Evolutionary conservation across 2,113 vertebrate genomes (phyloP).

Genomic region (Hippocampus guttulatus): DNA sequence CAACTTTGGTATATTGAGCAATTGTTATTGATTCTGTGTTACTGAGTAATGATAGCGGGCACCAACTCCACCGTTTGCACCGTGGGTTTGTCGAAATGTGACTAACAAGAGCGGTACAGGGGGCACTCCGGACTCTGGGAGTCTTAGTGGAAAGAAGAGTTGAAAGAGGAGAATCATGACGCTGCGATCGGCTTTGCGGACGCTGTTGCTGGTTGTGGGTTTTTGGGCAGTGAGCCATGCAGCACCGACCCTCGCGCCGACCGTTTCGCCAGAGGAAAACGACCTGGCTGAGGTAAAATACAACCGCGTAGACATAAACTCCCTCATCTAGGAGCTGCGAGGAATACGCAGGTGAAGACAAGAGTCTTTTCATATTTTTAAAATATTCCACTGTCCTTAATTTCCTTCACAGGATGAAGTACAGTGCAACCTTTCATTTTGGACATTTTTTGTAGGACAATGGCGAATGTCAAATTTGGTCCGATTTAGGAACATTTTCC

Average conservation of each 20-base stretch:
- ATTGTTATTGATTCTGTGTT: background rate
- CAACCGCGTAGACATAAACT: background rate
- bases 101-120: background rate
- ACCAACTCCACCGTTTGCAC: background rate
- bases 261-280: conserved; percentile 32
- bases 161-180: conserved; percentile 13
- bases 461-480: no score
- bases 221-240: conserved; percentile 32
- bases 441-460: background rate
- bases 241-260: conserved; percentile 39
- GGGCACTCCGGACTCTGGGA: background rate
- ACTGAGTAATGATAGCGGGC: conserved; percentile 17
- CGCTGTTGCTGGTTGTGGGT: conserved; percentile 20
- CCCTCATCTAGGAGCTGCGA: background rate
- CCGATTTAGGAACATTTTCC: no score
- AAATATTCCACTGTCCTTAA: background rate
- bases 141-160: conserved; percentile 7
- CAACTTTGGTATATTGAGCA: background rate
- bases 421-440: background rate
- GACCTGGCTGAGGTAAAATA: conserved; percentile 53
- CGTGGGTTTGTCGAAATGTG: background rate
- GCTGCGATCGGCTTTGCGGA: conserved; percentile 21
- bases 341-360: background rate
- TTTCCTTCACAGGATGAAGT: background rate
- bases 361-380: no score